A percentile compares a stretch with the other conserved stretches of the same genome.
These are phyloP conservation scores for Trochalopteron elliotii DNA, from an alignment of 2,113 vertebrate genomes.

Conservation along the genomic window DNA sequence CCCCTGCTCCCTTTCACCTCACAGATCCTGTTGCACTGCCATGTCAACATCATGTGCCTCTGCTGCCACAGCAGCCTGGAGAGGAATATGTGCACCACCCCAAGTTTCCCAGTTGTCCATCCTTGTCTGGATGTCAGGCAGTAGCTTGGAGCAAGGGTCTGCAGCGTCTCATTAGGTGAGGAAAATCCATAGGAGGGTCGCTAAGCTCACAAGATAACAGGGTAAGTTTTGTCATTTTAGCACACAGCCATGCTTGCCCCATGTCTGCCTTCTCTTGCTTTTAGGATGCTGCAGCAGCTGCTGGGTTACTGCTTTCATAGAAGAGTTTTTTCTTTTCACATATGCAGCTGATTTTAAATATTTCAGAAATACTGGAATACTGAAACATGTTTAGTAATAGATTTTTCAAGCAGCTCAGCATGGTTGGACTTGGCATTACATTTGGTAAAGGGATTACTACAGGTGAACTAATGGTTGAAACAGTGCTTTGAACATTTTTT, in stretches of 20 bases:
- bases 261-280: not conserved
- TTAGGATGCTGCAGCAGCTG: not conserved
- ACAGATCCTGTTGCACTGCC: not conserved
- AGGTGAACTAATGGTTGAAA: not conserved
- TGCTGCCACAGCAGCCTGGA: not conserved
- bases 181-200: not conserved
- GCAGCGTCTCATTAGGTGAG: not conserved
- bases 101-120: fast-evolving
- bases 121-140: not conserved
- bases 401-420: not conserved
- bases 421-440: not conserved
- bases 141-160: not conserved
- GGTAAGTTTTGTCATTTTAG: not conserved
- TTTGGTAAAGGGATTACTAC: not conserved
- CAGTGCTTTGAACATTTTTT: not conserved
- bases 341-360: not conserved
- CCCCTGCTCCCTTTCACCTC: no score
- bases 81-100: not conserved
- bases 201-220: not conserved
- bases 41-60: fast-evolving
- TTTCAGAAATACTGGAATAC: not conserved
- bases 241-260: fast-evolving
- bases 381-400: not conserved
- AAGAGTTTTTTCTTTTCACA: not conserved
- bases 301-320: not conserved